Base-by-base conservation (phyloP, 2,888 invertebrate genomes). In the Napeogenes sylphis region DNA sequence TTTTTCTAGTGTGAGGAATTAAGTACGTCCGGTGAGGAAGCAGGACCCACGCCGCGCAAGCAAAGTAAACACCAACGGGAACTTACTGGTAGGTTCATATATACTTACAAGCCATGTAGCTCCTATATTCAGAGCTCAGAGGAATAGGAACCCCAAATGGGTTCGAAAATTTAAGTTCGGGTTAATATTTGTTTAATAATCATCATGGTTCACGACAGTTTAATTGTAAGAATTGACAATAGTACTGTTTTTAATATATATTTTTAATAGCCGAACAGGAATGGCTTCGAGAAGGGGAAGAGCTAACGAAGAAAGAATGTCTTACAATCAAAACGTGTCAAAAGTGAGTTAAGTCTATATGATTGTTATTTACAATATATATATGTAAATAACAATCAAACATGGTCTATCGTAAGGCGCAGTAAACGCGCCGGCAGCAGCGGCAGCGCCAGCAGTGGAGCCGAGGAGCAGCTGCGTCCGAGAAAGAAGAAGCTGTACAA, bases 401-500 rank as follows among this genome's bases (percentile, higher is more conserved):
- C 21, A 21, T 61, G 4, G 55, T 32, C 0, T 55, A 33, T 45
- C 12, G 6, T 4, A 66, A 90, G 90, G 69, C 86, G 90, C 64
- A 84, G 75, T 69, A 90, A 90, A 70, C 90, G 90, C 51, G 88
- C 88, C 0, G 91, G 90, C 58, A 90, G 90, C 75, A 90, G 90
- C 59, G 91, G 91, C 45, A 90, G 91, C 65, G 88, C 83, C 1
- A 91, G 91, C 71, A 91, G 91, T 67, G 91, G 91, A 30, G 88
- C 90, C 0, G 91, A 91, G 60, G 91, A 91, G 67, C 58, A 89
- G 60, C 74, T 90, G 68, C 82, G 91, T 2, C 91, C 91, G 66
- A 93, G 91, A 78, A 92, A 87, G 85, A 93, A 91, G 73, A 94
- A 94, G 76, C 88, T 93, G 10, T 88, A 93, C 73, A 91, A 93